Conservation (phyloP, 2,797 vertebrate species). For the Sebastes hubbsi region DNA sequence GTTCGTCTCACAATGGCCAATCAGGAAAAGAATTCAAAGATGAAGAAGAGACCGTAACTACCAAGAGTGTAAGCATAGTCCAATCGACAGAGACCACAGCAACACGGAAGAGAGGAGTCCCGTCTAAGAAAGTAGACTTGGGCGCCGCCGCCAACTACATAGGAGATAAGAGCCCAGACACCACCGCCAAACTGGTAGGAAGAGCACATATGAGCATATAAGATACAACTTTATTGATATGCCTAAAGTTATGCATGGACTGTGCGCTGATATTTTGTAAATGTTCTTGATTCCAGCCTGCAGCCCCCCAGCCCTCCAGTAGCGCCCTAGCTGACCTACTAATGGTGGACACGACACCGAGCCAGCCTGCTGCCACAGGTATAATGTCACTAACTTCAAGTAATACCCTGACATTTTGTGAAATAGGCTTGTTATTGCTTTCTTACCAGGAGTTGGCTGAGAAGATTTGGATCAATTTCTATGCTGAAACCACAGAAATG, state of each 20-base stretch:
- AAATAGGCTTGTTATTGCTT: background rate
- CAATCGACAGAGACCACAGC: conserved; percentile 95
- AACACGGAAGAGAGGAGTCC: conserved; percentile 91
- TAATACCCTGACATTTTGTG: background rate
- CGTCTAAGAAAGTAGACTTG: conserved; percentile 94
- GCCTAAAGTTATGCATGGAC: background rate
- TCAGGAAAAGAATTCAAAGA: conserved; percentile 93
- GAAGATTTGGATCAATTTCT: background rate
- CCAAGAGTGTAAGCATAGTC: conserved; percentile 93
- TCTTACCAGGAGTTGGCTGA: background rate
- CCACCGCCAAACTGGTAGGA: conserved; percentile 83
- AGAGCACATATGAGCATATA: background rate
- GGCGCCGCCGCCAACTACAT: conserved; percentile 95
- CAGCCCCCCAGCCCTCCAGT: conserved; percentile 81
- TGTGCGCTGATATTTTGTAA: conserved; percentile 15
- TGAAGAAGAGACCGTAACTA: conserved; percentile 94
- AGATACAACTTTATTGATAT: background rate
- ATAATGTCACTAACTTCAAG: background rate
- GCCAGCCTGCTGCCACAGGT: conserved; percentile 85
- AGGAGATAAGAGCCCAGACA: conserved; percentile 86
- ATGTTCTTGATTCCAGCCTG: conserved; percentile 58
- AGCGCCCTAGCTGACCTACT: conserved; percentile 89
- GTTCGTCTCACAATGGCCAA: conserved; percentile 84
- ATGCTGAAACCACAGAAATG: background rate
- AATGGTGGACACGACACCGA: conserved; percentile 85